Base-by-base conservation (phyloP, 2,797 vertebrate species). In the Smutsia gigantea region DNA sequence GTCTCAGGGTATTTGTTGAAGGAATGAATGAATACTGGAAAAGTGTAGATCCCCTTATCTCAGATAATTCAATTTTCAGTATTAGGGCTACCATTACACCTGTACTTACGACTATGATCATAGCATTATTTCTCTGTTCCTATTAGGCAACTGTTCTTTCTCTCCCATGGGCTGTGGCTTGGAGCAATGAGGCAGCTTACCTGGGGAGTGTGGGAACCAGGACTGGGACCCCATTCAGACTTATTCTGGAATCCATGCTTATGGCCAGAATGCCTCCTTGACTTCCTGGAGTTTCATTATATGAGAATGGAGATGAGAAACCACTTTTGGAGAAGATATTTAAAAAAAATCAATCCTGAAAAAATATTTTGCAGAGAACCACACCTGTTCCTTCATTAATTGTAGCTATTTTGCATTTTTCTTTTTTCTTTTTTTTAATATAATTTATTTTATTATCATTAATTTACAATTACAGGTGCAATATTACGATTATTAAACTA, bases 11-110 rank as follows among this genome's bases (percentile, higher is more conserved):
- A 4, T 53, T n/a, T 53, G 23, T 13, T 34, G 31, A 64, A 34
- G 19, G 39, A 68, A 31, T 25, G 59, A 83, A 15, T 2, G 14
- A 31, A 17, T 21, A 23, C 10, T 1, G 6, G n/a, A 19, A 51
- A 2, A 55, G 31, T 1, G 14, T 1, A 34, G n/a, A 7, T 25
- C 29, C 2, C 19, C 25, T 21, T 61, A 29, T 8, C 34, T 39
- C 42, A 10, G 90, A 7, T 15, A 31, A 51, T 1, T n/a, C 51
- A 37, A 46, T 5, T 55, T 15, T 34, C 4, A 3, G 5, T 2
- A 17, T 1, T 7, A 5, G n/a, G 39, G 10, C 53, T 3, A 6
- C 51, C 3, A 2, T 27, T 10, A 13, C 0, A 23, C 34, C 14
- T 18, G 4, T 27, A 29, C 18, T 74, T 34, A 23, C 27, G 34